These are phyloP conservation scores for Sisyra nigra DNA, from an alignment of 2,888 invertebrate genomes.

Conservation along the genomic window DNA sequence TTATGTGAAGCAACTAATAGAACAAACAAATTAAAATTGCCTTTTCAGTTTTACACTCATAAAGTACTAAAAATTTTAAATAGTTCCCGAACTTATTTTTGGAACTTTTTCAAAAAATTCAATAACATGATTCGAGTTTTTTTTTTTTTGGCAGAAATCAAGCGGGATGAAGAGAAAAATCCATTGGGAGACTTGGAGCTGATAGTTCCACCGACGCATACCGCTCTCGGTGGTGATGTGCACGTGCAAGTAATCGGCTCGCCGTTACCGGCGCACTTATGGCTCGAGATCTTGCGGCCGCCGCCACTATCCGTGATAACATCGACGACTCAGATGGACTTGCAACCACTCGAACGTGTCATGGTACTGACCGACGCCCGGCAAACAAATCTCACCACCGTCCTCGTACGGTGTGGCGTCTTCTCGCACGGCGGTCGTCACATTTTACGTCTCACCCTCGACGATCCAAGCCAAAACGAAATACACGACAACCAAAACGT, in stretches of 20 bases:
- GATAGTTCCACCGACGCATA: conserved; percentile 57
- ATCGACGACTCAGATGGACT: conserved; percentile 18
- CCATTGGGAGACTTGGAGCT: conserved; percentile 27
- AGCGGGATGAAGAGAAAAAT: not conserved
- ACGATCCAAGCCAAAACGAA: conserved; percentile 9
- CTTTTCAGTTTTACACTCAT: no score
- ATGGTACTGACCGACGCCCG: conserved; percentile 2
- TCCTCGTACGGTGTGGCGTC: conserved; percentile 52
- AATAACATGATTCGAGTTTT: no score
- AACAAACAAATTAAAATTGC: no score
- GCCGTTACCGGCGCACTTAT: conserved; percentile 21
- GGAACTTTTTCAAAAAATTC: no score
- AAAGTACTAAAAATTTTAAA: no score
- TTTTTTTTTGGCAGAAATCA: no score
- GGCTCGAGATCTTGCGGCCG: conserved; percentile 23
- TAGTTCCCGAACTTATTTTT: no score
- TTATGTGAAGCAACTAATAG: no score
- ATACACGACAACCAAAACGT: conserved; percentile 17
- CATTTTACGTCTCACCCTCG: conserved; percentile 29
- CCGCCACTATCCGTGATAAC: conserved; percentile 22
- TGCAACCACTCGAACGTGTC: conserved; percentile 13
- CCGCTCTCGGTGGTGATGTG: conserved; percentile 65
- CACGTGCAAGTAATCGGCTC: conserved; percentile 44
- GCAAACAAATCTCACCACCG: conserved; percentile 24
- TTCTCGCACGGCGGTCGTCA: conserved; percentile 56